Conservation (phyloP, 2,113 vertebrate species). For the Pontoporia blainvillei region DNA sequence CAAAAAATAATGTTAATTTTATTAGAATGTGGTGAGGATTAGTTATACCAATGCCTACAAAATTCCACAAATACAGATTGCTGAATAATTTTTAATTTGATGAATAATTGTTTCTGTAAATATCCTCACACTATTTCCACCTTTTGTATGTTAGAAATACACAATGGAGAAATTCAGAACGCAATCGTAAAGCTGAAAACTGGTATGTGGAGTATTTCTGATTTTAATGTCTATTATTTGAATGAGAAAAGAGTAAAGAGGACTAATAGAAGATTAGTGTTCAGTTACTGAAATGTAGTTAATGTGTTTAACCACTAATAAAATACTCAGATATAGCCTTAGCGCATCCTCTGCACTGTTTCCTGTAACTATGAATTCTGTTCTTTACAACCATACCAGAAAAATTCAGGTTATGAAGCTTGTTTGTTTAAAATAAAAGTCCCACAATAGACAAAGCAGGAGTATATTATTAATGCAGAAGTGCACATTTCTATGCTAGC, state of each 20-base stretch:
- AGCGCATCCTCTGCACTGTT: background rate
- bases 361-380: background rate
- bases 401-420: background rate
- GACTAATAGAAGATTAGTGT: background rate
- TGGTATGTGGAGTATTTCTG: background rate
- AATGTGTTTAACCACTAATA: background rate
- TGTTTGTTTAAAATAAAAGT: slow-evolving; percentile 19
- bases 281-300: background rate
- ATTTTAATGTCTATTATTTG: background rate
- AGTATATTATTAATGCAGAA: background rate
- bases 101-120: background rate
- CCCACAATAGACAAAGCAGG: background rate
- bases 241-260: background rate
- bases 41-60: background rate
- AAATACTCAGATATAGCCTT: background rate
- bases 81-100: background rate
- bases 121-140: background rate
- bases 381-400: background rate
- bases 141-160: background rate
- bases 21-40: background rate
- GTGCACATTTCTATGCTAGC: background rate
- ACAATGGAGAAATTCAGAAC: background rate
- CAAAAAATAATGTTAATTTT: background rate
- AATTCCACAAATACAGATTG: background rate
- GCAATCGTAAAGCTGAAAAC: background rate